Base-by-base conservation (phyloP, 2,888 invertebrate genomes). In the Campoletis raptor region DNA sequence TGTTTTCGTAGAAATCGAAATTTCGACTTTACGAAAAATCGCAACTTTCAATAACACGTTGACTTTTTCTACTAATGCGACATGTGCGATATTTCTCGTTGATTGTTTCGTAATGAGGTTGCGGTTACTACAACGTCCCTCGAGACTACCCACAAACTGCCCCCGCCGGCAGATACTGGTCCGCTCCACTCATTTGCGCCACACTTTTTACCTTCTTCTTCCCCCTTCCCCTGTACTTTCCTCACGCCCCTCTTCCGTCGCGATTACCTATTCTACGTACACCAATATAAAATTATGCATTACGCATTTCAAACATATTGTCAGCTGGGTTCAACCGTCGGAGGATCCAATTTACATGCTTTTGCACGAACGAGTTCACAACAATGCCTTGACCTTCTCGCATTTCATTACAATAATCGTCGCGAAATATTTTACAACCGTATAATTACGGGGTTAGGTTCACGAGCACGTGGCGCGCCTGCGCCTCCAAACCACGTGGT, bases 401-500 rank as follows among this genome's bases (percentile, higher is more conserved):
- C 88, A 85, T 88, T 85, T 88, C 78, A 81, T 87, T 69, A 54
- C 45, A 84, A 86, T 69, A 83, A 83, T 80, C 52, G 77, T 48
- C 24, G 64, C 64, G 79, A 73, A 88, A 82, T 78, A 78, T 77
- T 85, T 70, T 83, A 80, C 7, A 61, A 72, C 40, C 73, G 42
- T 45, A 18, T 69, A 64, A 67, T 76, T 66, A 40, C 72, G 54
- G 80, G 84, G 87, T 87, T 87, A 85, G 82, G 82, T 77, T 78
- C 52, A 30, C 67, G 79, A 89, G 88, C 92, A 92, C 91, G 91
- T 92, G 92, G 88, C 88, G 90, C 93, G 93, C 93, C 89, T 92
- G 93, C 92, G 93, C 90, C 86, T 81, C n/a, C 77, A 86, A 76
- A 92, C 92, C 93, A 93, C 92, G 92, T 92, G 93, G 92, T 92